Base-by-base conservation (phyloP, 92 coral and sea anemone genomes). In the Siderastrea siderea region DNA sequence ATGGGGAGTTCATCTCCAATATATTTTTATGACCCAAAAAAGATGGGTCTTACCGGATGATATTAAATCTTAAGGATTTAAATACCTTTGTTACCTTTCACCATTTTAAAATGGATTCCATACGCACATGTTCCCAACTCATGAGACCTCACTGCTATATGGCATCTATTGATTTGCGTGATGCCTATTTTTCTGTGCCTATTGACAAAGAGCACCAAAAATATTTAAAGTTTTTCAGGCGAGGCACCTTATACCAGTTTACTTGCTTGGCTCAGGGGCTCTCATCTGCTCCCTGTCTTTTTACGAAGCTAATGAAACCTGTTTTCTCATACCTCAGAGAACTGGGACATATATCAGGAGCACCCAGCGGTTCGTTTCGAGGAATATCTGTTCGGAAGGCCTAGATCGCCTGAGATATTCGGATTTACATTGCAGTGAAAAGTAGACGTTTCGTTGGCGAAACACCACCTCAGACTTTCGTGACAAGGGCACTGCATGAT, bases 241-340 rank as follows among this genome's bases (percentile, higher is more conserved):
- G 52, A 45, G 77, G 77, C 11, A 71, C 14, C 47, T 64, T 84
- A 19, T 90, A 77, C 72, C 88, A 88, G 64, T 88, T 88, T 65
- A 88, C 84, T 0, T 88, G 88, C 60, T 45, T 84, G 66, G 85
- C 91, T 68, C 79, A 87, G 66, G 94, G 94, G 43, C 83, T 91
- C 17, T 91, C 17, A 10, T 91, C 88, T 64, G 91, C 94, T 3
- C 94, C 91, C 51, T 64, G 88, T 8, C 64, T 91, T 2, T 91
- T 91, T 51, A 91, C 91, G 54, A 91, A 91, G 68, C 61, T 91
- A 47, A 52, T 91, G 81, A 91, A 91, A 47, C 91, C 94, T 51
- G 91, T 87, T 16, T 91, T 72, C 68, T 80, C 88, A 4, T 19
- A 63, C 38, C 88, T 81, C 47, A 80, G 91, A 53, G 74, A 70